phyloP scores from a whole-genome alignment of 2,797 vertebrate genomes.

The Harpagifer antarcticus region DNA sequence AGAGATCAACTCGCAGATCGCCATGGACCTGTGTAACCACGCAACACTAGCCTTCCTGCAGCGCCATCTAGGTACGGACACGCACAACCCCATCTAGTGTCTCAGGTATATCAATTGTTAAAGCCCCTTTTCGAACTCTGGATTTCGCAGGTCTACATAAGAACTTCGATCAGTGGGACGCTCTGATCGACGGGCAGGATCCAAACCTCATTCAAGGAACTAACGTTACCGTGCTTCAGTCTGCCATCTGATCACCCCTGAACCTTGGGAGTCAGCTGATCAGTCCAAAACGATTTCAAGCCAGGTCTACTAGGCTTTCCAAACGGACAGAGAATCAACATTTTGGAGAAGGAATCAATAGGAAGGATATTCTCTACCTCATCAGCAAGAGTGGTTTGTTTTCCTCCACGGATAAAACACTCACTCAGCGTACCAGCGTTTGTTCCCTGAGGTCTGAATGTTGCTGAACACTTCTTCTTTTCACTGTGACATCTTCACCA shows the following conservation, averaged over 20 bases:
- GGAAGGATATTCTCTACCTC: constrained; percentile 63
- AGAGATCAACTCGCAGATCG: constrained; percentile 90
- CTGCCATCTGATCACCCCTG: constrained; percentile 75
- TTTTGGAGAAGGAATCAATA: constrained; percentile 1
- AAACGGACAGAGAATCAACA: not conserved
- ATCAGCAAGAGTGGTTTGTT: constrained; percentile 44
- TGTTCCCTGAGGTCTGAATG: constrained; percentile 51
- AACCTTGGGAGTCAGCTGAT: not conserved
- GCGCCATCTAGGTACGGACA: constrained; percentile 90
- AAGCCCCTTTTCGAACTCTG: not conserved
- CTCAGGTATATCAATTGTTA: not conserved
- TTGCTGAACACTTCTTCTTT: constrained; percentile 34
- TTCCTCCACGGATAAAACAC: constrained; percentile 25
- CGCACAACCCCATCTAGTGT: too few relatives aligned
- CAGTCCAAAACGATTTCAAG: not conserved
- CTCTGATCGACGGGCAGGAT: constrained; percentile 91
- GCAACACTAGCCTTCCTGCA: constrained; percentile 96
- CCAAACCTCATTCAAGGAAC: constrained; percentile 91
- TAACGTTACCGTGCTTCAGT: constrained; percentile 83
- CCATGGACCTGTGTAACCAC: constrained; percentile 90
- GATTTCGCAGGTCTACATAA: constrained; percentile 85
- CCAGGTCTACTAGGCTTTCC: not conserved
- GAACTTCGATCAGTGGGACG: constrained; percentile 92
- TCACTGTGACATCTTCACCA: constrained; percentile 36
- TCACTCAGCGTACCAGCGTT: constrained; percentile 30